phyloP scores from a whole-genome alignment of 2,797 vertebrate genomes.

The Mergus octosetaceus region DNA sequence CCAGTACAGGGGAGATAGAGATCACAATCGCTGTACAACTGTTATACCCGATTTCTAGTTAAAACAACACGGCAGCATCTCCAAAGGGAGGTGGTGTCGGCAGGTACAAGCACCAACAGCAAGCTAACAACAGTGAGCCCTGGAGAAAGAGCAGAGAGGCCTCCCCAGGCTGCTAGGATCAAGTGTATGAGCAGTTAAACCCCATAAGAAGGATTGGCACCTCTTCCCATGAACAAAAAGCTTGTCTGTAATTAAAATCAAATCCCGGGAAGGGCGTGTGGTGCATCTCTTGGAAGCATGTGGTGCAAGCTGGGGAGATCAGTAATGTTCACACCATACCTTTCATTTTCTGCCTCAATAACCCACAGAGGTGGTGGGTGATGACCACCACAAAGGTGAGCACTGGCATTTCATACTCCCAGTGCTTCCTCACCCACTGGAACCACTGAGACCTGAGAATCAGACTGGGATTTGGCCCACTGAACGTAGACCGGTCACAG shows the following conservation, averaged over 20 bases:
- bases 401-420: background rate
- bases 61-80: background rate
- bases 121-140: background rate
- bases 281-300: background rate
- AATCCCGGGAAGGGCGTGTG: background rate
- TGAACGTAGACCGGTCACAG: background rate
- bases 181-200: background rate
- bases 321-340: background rate
- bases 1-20: background rate
- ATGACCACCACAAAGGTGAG: background rate
- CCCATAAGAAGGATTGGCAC: background rate
- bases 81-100: too few species aligned
- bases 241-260: background rate
- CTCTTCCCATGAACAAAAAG: background rate
- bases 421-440: background rate
- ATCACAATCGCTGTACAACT: background rate
- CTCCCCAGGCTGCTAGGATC: background rate
- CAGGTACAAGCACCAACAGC: background rate
- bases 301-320: background rate
- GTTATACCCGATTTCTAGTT: background rate
- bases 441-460: background rate
- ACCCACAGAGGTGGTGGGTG: background rate
- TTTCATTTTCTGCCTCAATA: background rate
- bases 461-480: too few species aligned
- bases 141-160: background rate